Evolutionary conservation across 1,140 invertebrate genomes (phyloP).

Genomic region (Maniola jurtina): DNA sequence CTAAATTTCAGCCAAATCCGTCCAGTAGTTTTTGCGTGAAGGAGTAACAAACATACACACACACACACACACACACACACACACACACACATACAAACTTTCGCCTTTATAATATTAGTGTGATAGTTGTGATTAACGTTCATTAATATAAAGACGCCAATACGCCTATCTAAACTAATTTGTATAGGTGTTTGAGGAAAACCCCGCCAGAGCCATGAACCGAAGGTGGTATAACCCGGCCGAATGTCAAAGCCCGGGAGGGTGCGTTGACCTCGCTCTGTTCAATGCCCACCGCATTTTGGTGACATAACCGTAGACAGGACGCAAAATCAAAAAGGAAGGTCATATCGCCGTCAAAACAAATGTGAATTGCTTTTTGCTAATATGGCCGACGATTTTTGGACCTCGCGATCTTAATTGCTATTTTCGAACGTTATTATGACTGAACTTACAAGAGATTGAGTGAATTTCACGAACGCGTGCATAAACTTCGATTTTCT

Average conservation of each 20-base stretch:
- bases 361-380: conserved; percentile 58
- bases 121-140: conserved; percentile 3
- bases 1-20: too few relatives aligned
- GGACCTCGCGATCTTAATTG: conserved; percentile 43
- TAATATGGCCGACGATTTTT: conserved; percentile 70
- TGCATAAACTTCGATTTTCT: neutral
- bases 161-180: conserved; percentile 18
- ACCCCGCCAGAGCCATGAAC: conserved; percentile 31
- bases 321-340: conserved; percentile 71
- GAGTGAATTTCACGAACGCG: neutral
- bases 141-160: conserved; percentile 14
- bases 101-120: too few relatives aligned
- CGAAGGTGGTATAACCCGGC: conserved; percentile 50
- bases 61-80: too few relatives aligned
- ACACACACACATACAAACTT: too few relatives aligned
- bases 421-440: conserved; percentile 29
- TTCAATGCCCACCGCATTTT: conserved; percentile 52
- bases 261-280: conserved; percentile 43
- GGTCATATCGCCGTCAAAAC: conserved; percentile 77
- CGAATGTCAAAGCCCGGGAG: conserved; percentile 38
- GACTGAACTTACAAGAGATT: neutral
- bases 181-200: conserved; percentile 35
- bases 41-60: too few relatives aligned
- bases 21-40: too few relatives aligned
- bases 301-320: conserved; percentile 63